Base-by-base conservation (phyloP, 2,797 vertebrate genomes). In the Podargus strigoides region DNA sequence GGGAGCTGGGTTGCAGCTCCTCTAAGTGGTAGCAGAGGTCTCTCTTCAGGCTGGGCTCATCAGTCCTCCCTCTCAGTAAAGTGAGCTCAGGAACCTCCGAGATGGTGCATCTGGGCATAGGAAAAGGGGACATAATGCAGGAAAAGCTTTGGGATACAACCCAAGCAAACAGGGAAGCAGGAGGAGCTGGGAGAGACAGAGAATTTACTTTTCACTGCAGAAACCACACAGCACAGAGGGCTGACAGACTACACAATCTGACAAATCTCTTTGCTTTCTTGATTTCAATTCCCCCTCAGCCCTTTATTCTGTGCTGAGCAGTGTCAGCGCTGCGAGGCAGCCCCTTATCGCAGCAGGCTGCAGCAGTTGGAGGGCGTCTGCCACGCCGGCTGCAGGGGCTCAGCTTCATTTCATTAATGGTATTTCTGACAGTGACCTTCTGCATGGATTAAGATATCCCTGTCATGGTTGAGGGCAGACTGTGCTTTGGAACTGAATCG, bases 11-110 rank as follows among this genome's bases (percentile, higher is more conserved):
- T 64, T 66, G 77, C 83, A 27, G 83, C 80, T 94, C 67, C 49
- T 89, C 41, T 90, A 73, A 95, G 94, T 74, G 63, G 70, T 90
- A 94, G 88, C 91, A 95, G 93, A 90, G 81, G 74, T 86, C 69
- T 91, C 19, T 59, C 50, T 44, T 58, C 26, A 5, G 66, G 37
- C 41, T 74, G 79, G 36, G 44, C n/a, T 93, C 37, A 5, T 73
- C 67, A 34, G 34, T 76, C 32, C 70, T 82, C 18, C 36, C 21
- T 42, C 16, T 50, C 14, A n/a, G 27, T 20, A 55, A 83, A 85
- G 28, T 5, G 46, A 84, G 36, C 76, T 68, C 37, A 12, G 56
- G 42, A 62, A 36, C 34, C 74, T 42, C 63, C 0, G 9, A 66
- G 28, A 42, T 60, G 3, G 6, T 23, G 59, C 34, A 37, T 30